Base-by-base conservation (phyloP, 2,888 invertebrate genomes). In the Apotomis betuletana region DNA sequence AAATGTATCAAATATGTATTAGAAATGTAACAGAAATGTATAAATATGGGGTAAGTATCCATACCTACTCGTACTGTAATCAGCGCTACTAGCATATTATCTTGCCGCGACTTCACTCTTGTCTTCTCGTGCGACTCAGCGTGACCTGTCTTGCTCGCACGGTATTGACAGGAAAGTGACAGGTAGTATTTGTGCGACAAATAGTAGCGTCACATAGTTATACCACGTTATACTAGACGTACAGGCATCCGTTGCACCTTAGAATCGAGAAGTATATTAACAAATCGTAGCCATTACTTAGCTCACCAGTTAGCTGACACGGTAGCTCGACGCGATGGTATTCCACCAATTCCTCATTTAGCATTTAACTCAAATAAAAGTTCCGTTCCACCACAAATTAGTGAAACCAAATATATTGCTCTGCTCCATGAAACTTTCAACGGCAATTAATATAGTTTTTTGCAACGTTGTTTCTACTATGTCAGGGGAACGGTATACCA, bases 401-500 rank as follows among this genome's bases (percentile, higher is more conserved):
- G 63, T 44, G n/a, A 69, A 75, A 70, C 68, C 58, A 61, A 75
- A 73, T 68, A 70, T 71, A 70, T 74, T 44, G 49, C 63, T 68
- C 81, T 81, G 79, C 62, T 67, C 68, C 72, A 68, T 77, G 75
- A 64, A 88, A 87, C 77, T 87, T 87, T 83, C 67, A 62, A 67
- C 74, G 57, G 82, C 87, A 88, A 88, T 90, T 87, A 89, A 88
- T 89, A 86, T 86, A 84, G 82, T 83, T 87, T 86, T 88, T 87
- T 87, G 84, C 84, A 84, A 85, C 82, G 80, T 85, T 87, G 82
- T 86, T 41, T 87, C 84, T 80, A 82, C 83, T 86, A 83, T 86
- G 87, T 85, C 85, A 83, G 83, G 86, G 83, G 84, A 85, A 88
- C 88, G 86, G 87, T 87, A 85, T 85, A 87, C 89, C 87, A 85